Conservation (phyloP, 2,888 invertebrate genomes). For the Sipha maydis region DNA sequence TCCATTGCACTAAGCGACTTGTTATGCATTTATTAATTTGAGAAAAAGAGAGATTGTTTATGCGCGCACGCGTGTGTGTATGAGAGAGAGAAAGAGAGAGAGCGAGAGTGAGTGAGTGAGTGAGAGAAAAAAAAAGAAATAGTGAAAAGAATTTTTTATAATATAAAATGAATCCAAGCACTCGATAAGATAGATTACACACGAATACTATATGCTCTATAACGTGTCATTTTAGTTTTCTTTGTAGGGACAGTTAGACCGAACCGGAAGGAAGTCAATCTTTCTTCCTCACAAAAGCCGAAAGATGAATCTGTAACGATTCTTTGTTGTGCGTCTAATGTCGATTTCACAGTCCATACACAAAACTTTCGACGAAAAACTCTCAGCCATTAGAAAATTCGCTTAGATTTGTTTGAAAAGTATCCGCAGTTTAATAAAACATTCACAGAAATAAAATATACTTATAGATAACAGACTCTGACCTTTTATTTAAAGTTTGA, state of each 20-base stretch:
- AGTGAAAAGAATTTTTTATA: not conserved
- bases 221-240: constrained; percentile 1
- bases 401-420: not conserved
- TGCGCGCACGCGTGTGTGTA: no score
- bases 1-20: no score
- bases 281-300: constrained; percentile 6
- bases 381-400: not conserved
- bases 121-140: no score
- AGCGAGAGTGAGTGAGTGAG: no score
- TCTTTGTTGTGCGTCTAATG: constrained; percentile 30
- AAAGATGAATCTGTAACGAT: constrained; percentile 22
- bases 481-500: no score
- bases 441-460: no score
- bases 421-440: not conserved
- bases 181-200: constrained; percentile 2
- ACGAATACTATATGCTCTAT: not conserved
- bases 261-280: constrained; percentile 34
- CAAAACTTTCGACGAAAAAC: constrained; percentile 8
- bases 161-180: not conserved
- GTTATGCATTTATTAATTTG: no score
- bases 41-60: no score
- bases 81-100: no score
- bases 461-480: no score
- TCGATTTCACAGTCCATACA: not conserved
- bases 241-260: not conserved